Base-by-base conservation (phyloP, 2,888 invertebrate genomes). In the Dasysyrphus tricinctus region DNA sequence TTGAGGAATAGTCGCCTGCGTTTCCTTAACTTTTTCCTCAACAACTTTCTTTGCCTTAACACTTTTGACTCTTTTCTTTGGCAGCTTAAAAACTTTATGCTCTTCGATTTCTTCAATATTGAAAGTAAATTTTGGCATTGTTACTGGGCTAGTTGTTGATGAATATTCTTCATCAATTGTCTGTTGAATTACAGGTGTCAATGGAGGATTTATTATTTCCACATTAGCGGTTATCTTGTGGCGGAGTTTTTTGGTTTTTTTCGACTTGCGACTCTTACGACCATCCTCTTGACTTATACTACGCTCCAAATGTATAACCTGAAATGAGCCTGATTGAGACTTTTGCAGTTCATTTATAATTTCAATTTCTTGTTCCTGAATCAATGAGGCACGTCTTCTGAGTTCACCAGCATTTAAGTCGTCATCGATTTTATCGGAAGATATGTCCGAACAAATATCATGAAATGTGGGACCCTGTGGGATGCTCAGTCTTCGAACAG, bases 401-500 rank as follows among this genome's bases (percentile, higher is more conserved):
- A 94, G 90, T 81, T 93, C 94, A 0, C 94, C 94, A 0, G 94
- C 94, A 90, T 94, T 94, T 42, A 94, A 89, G 88, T 94, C 94
- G 88, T 94, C 94, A 77, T 93, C 92, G 39, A 93, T 93, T 69
- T 92, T 92, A 73, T 94, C 94, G 0, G 93, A 93, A 0, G 94
- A 94, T 49, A 94, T 94, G 37, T 93, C 94, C 83, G 92, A 91
- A 85, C 94, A 94, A 69, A 94, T 94, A 74, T 94, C 94, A 84
- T 94, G 94, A 89, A 94, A 94, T 54, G 93, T 94, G 1, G 94
- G 93, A 44, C 91, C 91, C 78, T 92, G 92, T 19, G 92, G 90
- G 37, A 92, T 88, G 47, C 93, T 93, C 44, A 92, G 88, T 0
- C 92, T 90, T 3, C 91, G 89, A 19, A 91, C 89, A 3, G 89